phyloP scores from a whole-genome alignment of 2,113 vertebrate species.

The Gyps fulvus region DNA sequence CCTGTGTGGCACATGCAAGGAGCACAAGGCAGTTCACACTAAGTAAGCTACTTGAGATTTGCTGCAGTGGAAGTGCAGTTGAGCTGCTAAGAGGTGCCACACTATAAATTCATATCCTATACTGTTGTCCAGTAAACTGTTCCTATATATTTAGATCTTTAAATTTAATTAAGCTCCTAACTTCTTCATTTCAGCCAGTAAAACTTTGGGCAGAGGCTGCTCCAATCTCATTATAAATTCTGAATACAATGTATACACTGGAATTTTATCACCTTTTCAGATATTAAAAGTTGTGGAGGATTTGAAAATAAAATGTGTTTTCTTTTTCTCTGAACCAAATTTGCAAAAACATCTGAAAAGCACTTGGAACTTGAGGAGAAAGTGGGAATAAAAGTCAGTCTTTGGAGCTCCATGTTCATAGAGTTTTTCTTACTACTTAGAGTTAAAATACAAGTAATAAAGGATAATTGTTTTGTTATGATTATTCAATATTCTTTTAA shows the following conservation, averaged over 20 bases:
- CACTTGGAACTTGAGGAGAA: not conserved
- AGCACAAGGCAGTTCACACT: not conserved
- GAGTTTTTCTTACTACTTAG: not conserved
- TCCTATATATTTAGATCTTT: not conserved
- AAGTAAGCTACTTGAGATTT: not conserved
- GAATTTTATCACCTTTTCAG: not conserved
- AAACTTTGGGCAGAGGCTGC: not conserved
- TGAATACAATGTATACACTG: not conserved
- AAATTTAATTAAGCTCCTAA: not conserved
- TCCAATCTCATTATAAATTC: not conserved
- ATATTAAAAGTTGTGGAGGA: not conserved
- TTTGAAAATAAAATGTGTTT: not conserved
- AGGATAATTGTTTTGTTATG: not conserved
- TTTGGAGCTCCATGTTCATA: not conserved
- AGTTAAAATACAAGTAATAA: not conserved
- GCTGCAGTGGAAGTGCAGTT: not conserved
- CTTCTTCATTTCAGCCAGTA: not conserved
- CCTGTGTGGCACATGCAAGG: not conserved
- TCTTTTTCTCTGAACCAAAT: not conserved
- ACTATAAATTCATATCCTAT: not conserved
- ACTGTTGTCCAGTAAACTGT: not conserved
- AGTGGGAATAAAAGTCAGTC: not conserved
- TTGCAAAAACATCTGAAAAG: not conserved
- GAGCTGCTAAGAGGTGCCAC: not conserved
- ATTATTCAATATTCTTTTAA: not conserved